Evolutionary conservation across 2,797 vertebrate species (phyloP), one percentile per base, ranked within the genome.

Genomic region (Stomatorhinus walkeri): DNA sequence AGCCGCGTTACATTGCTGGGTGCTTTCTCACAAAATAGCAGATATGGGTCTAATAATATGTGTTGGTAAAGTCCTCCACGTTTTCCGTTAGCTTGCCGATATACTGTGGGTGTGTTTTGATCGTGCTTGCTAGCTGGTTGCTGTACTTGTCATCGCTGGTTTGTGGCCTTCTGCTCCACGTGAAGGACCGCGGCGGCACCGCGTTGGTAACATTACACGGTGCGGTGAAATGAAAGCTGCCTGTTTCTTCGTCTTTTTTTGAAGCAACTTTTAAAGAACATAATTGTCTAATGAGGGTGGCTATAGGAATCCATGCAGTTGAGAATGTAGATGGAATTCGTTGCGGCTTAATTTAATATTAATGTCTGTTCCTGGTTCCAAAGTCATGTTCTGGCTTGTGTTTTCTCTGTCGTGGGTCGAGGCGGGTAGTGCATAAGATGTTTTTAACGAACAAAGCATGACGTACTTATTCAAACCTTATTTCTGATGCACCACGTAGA

Each of bases 371-470:
- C 32, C 40, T 79, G 14, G 32, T 79, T 5, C 43, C 22, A 68
- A 2, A 19, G 72, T 19, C 40, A 1, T 3, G 40, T 9, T 72
- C 68, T 36, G 68, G 32, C 32, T 16, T 36, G 4, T 40, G 28
- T 72, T 16, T 68, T 72, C 3, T 36, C 12, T 43, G 72, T 79
- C 2, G 10, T 54, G 32, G 32, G 49, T 81, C 72, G 12, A n/a
- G 19, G n/a, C 14, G 36, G 28, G n/a, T 85, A 16, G 88, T 90
- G 85, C 90, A 89, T 36, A 46, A 88, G 92, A 90, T 91, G 91
- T 89, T 4, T 12, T 54, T 51, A 89, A 90, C 91, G 91, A 92
- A 91, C 91, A 90, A 90, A 91, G 90, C 52, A 64, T 84, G 90
- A 88, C 46, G 16, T 64, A 28, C 72, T 72, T 72, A 87, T 68